Percentiles rank a stretch among this genome's conserved stretches.
Conservation (phyloP, 2,888 invertebrate species). For the Synergus umbraculus region DNA sequence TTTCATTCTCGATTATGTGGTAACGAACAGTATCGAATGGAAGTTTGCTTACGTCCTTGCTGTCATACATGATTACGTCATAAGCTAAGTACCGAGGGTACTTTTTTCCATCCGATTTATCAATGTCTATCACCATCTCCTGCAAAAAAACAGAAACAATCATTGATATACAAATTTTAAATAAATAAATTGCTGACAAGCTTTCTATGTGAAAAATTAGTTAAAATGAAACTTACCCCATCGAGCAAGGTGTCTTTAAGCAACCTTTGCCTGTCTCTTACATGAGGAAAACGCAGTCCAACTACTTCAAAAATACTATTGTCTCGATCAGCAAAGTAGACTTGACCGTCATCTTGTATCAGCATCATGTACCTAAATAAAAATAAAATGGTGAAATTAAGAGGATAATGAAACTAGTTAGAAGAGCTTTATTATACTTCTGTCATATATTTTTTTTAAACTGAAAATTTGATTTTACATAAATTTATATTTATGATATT, state of each 20-base stretch:
- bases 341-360: constrained; percentile 89
- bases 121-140: constrained; percentile 94
- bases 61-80: constrained; percentile 92
- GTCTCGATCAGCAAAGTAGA: constrained; percentile 97
- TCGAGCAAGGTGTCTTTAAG: constrained; percentile 91
- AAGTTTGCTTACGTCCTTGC: constrained; percentile 86
- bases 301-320: constrained; percentile 93
- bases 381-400: constrained; percentile 1
- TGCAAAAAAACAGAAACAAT: constrained; percentile 74
- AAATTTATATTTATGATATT: neutral
- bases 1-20: constrained; percentile 86
- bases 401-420: neutral
- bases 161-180: neutral
- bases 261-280: constrained; percentile 85
- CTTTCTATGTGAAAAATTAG: no score
- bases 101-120: constrained; percentile 86
- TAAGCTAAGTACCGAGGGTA: constrained; percentile 96
- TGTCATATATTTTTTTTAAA: neutral
- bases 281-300: constrained; percentile 88
- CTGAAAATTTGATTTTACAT: neutral
- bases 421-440: neutral
- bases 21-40: constrained; percentile 88
- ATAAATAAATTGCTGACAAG: no score
- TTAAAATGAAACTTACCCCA: constrained; percentile 84
- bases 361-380: constrained; percentile 95